Evolutionary conservation across 2,888 invertebrate species (phyloP), one percentile per base, ranked within the genome.

Genomic region (Eupithecia dodoneata): DNA sequence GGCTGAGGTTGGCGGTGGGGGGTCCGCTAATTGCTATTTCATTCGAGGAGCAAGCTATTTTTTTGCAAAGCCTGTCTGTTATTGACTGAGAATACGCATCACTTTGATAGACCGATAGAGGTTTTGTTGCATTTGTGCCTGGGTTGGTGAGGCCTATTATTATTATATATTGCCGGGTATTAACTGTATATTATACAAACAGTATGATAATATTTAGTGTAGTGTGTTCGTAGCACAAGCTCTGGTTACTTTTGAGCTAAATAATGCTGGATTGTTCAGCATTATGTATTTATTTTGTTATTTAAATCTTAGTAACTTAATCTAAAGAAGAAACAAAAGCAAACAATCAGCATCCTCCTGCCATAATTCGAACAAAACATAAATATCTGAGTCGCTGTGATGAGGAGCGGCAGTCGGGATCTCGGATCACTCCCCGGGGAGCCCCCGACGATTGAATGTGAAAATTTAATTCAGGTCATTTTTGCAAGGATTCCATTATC

Each of bases 401-500:
- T 86, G 88, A 87, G 88, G 86, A 85, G 65, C 66, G 73, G 87
- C 84, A 84, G 85, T 86, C 85, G 85, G 85, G 55, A n/a, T 18
- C 85, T 85, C 83, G 86, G 90, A 92, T 92, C 89, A 88, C 87
- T 91, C 92, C 92, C 92, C 83, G 87, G 93, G 91, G 93, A 87
- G 92, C 91, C 91, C 84, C 90, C 89, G 90, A 88, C 91, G 93
- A 93, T 94, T 93, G 92, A 94, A 94, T 94, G 91, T 94, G 91
- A 94, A 94, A 94, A 93, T 93, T 93, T 93, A 93, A 93, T 93
- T 92, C 91, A 89, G 91, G 92, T 93, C 90, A 93, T 92, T 93
- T 93, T 91, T 91, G 90, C 89, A 89, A 89, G 87, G 88, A 91
- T 90, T 91, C 91, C 90, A 90, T 92, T 93, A 93, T 93, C 91